phyloP scores from a whole-genome alignment of 2,888 invertebrate genomes.

The Argynnis bischoffii region DNA sequence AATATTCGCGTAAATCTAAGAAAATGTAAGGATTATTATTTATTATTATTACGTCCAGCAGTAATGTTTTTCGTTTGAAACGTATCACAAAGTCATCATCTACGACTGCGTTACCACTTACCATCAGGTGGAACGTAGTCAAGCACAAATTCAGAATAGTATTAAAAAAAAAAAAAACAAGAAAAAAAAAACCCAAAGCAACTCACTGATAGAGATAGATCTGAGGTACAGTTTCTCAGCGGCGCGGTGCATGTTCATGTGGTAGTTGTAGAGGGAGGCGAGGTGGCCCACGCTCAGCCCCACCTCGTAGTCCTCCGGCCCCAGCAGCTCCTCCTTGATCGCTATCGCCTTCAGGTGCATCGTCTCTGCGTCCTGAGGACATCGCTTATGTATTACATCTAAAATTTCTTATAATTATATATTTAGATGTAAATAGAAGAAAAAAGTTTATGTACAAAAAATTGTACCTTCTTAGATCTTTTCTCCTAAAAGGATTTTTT shows the following conservation, averaged over 20 bases:
- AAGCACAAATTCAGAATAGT: no score
- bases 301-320: slow-evolving; percentile 93
- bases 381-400: neutral
- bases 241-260: slow-evolving; percentile 92
- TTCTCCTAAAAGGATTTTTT: no score
- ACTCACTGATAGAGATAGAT: slow-evolving; percentile 93
- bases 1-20: no score
- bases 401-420: neutral
- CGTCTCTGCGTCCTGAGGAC: slow-evolving; percentile 88
- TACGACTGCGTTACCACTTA: no score
- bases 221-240: slow-evolving; percentile 94
- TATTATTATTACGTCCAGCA: no score
- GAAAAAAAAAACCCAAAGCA: no score
- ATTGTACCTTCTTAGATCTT: no score
- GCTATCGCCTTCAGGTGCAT: slow-evolving; percentile 97
- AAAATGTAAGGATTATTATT: no score
- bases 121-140: no score
- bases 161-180: no score
- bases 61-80: neutral
- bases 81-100: neutral
- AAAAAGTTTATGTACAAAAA: no score
- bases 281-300: slow-evolving; percentile 96
- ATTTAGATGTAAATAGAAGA: neutral
- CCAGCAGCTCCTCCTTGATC: slow-evolving; percentile 93
- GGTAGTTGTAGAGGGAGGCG: slow-evolving; percentile 97